phyloP scores from a whole-genome alignment of 2,888 invertebrate genomes.

The Netelia fuscicornis region DNA sequence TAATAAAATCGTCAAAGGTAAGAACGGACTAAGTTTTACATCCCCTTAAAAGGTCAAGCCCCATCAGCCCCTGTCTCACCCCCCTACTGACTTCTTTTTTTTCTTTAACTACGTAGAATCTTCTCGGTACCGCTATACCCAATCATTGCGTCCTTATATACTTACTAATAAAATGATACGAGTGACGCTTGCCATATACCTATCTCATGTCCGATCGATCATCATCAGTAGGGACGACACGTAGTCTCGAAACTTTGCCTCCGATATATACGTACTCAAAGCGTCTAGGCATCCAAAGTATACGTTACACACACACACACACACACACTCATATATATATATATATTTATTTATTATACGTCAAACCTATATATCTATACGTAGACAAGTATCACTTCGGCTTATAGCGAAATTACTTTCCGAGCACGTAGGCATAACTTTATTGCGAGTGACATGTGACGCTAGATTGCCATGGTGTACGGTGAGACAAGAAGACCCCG shows the following conservation, averaged over 20 bases:
- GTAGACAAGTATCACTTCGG: conserved; percentile 47
- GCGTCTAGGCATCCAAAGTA: conserved; percentile 49
- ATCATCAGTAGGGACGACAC: conserved; percentile 62
- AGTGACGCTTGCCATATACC: conserved; percentile 24
- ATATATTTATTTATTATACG: conserved; percentile 13
- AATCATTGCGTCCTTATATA: background rate
- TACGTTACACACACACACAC: conserved; percentile 3
- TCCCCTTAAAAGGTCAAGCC: background rate
- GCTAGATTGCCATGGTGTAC: conserved; percentile 56
- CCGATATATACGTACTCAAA: conserved; percentile 51
- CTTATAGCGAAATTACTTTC: conserved; percentile 61
- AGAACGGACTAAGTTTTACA: conserved; percentile 76
- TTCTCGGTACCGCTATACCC: conserved; percentile 17
- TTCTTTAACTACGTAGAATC: background rate
- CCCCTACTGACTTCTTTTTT: background rate
- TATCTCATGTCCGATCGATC: conserved; percentile 54
- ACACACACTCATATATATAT: conserved; percentile 10
- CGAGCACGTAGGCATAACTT: conserved; percentile 68
- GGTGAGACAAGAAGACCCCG: conserved; percentile 27
- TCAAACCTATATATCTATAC: conserved; percentile 12
- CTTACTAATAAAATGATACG: background rate
- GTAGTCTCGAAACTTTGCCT: conserved; percentile 65
- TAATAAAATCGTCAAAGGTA: conserved; percentile 94
- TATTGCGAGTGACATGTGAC: conserved; percentile 68
- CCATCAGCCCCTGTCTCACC: background rate